Evolutionary conservation across 2,113 vertebrate genomes (phyloP), one percentile per base, ranked within the genome.

Genomic region (Saguinus imperator): DNA sequence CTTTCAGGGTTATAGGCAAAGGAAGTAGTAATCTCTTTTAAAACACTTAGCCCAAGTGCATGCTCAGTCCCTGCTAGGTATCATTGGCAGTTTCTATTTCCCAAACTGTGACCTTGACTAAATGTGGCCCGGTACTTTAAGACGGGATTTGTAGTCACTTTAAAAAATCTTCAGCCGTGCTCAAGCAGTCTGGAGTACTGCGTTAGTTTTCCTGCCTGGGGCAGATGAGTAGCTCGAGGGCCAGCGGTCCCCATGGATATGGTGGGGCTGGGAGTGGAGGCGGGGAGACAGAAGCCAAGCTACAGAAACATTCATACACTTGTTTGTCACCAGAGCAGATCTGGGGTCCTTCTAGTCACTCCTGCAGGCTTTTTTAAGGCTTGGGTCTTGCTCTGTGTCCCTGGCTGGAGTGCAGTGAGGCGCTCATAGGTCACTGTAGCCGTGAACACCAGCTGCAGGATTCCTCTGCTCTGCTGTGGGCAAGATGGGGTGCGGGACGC

Each of bases 401-500:
- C 61, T 29, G 61, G 61, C 27, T 29, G 11, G 61, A 64, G 27
- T 6, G 12, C 27, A 29, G 61, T 29, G 61, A 29, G 29, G 25
- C 61, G 11, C 13, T 64, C 12, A 3, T 14, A 6, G 27, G 14
- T 32, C 61, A 64, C 61, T 32, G 2, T 32, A 14, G 29, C 27
- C 61, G 14, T 64, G 61, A 64, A 64, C 27, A 32, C 61, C 61
- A 29, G 13, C 76, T 80, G 58, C 80, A 75, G 43, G n/a, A 27
- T 3, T 86, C 70, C 20, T 40, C 1, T 86, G 29, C 57, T 20
- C 6, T 89, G 20, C 27, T 93, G 40, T 91, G 97, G 89, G 35
- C 32, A 7, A 1, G 32, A 55, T 37, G 70, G 45, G 11, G 3
- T 0, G 1, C 40, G 61, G 48, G 1, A 2, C 3, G 0, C 5